These are phyloP conservation scores for Aurelia sp. DNA, from an alignment of 30 jellyfish, hydroid and myxozoan genomes.

Conservation along the genomic window DNA sequence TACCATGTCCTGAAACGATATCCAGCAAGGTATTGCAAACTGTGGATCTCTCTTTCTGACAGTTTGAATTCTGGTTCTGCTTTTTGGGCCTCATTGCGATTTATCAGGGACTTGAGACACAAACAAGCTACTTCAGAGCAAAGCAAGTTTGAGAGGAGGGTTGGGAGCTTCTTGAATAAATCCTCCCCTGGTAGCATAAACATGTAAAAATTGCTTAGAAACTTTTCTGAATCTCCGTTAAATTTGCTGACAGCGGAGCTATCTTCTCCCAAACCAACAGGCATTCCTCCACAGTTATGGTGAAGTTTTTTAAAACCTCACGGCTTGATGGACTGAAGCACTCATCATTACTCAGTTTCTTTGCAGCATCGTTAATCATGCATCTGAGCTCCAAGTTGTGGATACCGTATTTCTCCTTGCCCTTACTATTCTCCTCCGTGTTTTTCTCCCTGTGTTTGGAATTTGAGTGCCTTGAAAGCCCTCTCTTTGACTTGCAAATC, in stretches of 20 bases:
- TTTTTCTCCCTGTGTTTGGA: constrained; percentile 8
- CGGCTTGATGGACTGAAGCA: neutral
- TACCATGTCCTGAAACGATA: constrained; percentile 14
- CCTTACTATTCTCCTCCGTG: too few species aligned
- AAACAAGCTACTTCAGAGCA: constrained; percentile 50
- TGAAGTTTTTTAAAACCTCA: neutral
- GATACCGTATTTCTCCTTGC: neutral
- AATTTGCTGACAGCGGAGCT: neutral
- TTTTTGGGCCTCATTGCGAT: neutral
- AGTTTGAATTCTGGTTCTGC: neutral
- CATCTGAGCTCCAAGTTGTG: constrained; percentile 7
- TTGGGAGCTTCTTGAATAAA: neutral
- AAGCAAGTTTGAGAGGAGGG: constrained; percentile 27
- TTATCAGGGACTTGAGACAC: neutral
- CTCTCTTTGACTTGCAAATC: constrained; percentile 18
- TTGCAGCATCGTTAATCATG: constrained; percentile 10
- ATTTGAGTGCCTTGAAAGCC: constrained; percentile 15
- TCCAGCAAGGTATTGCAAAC: constrained; percentile 18
- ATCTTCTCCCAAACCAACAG: constrained; percentile 10
- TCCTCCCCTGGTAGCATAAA: neutral
- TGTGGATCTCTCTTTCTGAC: neutral
- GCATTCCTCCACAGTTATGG: constrained; percentile 23
- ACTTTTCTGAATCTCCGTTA: constrained; percentile 29
- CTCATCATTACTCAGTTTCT: constrained; percentile 4
- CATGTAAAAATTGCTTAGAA: constrained; percentile 19